Evolutionary conservation across 2,113 vertebrate species (phyloP).

Genomic region (Dromaius novaehollandiae): DNA sequence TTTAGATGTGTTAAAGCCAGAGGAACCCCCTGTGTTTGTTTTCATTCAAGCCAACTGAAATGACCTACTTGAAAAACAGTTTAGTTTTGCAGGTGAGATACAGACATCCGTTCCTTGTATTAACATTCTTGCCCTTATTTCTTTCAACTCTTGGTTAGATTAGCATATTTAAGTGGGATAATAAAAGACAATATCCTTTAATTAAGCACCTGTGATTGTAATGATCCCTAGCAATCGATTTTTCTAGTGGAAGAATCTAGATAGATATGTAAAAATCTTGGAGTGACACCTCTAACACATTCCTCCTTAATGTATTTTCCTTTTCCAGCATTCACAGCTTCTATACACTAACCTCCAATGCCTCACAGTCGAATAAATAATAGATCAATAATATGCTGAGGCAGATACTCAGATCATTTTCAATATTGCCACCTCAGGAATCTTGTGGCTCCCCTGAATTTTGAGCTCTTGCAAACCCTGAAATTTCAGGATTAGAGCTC

Average conservation of each 20-base stretch:
- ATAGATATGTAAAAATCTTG: background rate
- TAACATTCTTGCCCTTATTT: background rate
- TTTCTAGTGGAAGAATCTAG: background rate
- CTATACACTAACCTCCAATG: background rate
- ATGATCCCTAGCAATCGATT: background rate
- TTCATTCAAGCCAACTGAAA: background rate
- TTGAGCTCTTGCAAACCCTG: background rate
- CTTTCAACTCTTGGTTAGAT: background rate
- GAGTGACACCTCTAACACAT: background rate
- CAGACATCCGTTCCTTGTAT: background rate
- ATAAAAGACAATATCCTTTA: background rate
- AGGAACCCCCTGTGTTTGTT: background rate
- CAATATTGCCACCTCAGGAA: background rate
- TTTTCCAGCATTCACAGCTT: background rate
- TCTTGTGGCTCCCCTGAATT: background rate
- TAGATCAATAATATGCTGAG: background rate
- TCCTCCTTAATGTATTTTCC: background rate
- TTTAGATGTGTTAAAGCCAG: background rate
- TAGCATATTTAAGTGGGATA: background rate
- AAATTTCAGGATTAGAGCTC: background rate
- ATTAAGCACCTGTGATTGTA: background rate
- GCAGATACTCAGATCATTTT: background rate
- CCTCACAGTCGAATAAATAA: background rate
- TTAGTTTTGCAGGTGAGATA: background rate
- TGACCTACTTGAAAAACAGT: background rate